Base-by-base conservation (phyloP, 2,888 invertebrate genomes). In the Sphaerophoria rueppellii region DNA sequence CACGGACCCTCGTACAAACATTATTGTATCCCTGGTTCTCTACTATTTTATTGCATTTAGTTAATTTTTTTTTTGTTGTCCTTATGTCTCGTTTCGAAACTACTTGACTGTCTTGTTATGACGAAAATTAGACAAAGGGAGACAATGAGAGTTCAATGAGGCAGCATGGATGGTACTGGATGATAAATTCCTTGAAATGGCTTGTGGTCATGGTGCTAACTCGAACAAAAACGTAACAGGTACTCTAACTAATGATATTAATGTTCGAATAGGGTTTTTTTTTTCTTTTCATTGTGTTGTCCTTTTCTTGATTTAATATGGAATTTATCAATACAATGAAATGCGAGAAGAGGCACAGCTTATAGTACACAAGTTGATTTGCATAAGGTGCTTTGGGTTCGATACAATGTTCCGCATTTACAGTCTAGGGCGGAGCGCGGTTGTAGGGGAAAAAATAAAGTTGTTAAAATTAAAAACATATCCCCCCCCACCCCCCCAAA, bases 21-120 rank as follows among this genome's bases (percentile, higher is more conserved):
- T 82, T 73, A 77, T 82, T 73, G 58, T 73, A 74, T 82, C 78
- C 82, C 82, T 82, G 78, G 70, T 65, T 78, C 63, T 65, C 63
- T 65, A 77, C 57, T 55, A 34, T 35, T 54, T 57, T 50, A 24
- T 60, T 40, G 46, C 65, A 9, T 67, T 71, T 34, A 24, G 74
- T 16, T 43, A 43, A 34, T 9, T 54, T 14, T 55, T 54, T 32
- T 12, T 5, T 48, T 48, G 48, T 48, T 50, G 50, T 14, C n/a
- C 2, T 32, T 65, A 37, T 34, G 7, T 63, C 24, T 60, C 24
- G 11, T 43, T 43, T 43, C 40, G 5, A 0, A 9, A 4, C 12
- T 43, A 11, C 43, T 43, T 43, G 43, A 43, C 24, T 43, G n/a
- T n/a, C n/a, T n/a, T n/a, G n/a, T n/a, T n/a, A n/a, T n/a, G n/a